Conservation (phyloP, 2,888 invertebrate genomes). For the Urechis unicinctus region DNA sequence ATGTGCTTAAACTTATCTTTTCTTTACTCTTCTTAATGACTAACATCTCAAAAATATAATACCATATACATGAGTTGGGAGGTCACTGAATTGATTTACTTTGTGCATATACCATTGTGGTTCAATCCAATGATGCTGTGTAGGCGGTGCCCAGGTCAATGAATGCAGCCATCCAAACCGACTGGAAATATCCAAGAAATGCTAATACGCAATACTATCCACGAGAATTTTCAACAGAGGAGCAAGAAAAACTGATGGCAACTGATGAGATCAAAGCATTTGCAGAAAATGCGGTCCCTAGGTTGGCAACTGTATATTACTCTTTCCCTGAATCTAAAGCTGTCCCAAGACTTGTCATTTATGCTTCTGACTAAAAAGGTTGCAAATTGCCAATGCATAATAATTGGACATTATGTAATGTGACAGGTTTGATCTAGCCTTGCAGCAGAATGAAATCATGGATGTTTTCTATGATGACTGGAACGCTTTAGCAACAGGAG, state of each 20-base stretch:
- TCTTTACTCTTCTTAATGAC: neutral
- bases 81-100: neutral
- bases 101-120: neutral
- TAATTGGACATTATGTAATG: neutral
- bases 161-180: conserved; percentile 40
- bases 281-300: conserved; percentile 27
- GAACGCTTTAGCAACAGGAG: conserved; percentile 39
- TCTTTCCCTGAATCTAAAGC: neutral
- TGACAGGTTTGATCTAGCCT: conserved; percentile 39
- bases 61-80: neutral
- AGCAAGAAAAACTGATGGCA: conserved; percentile 28
- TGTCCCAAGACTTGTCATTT: too few species aligned
- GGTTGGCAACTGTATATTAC: conserved; percentile 21
- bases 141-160: conserved; percentile 42
- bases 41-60: neutral
- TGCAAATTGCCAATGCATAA: neutral
- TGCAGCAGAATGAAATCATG: conserved; percentile 51
- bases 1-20: neutral
- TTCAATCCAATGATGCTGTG: neutral
- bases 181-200: conserved; percentile 47
- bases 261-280: conserved; percentile 29
- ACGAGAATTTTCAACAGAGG: conserved; percentile 35
- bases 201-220: conserved; percentile 46
- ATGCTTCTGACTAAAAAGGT: too few species aligned
- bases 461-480: conserved; percentile 51